These are phyloP conservation scores for Tenualosa ilisha DNA, from an alignment of 2,797 vertebrate species.

Conservation along the genomic window DNA sequence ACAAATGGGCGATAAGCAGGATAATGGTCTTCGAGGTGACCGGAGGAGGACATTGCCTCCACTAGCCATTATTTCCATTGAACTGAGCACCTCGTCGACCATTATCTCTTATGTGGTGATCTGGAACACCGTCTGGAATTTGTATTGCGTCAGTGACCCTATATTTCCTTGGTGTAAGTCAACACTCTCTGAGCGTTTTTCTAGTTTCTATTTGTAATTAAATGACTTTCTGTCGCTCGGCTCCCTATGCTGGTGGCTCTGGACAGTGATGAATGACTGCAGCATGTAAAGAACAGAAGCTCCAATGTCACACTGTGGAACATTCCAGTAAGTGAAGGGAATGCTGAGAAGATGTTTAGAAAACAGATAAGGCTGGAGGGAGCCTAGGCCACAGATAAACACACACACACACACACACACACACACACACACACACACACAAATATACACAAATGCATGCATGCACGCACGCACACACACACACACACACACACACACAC, in stretches of 20 bases:
- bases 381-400: not conserved
- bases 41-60: too few relatives aligned
- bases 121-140: too few relatives aligned
- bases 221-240: not conserved
- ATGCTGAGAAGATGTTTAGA: not conserved
- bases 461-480: not conserved
- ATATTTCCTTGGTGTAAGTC: too few relatives aligned
- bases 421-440: not conserved
- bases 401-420: slow-evolving; percentile 1
- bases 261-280: not conserved
- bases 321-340: not conserved
- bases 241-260: not conserved
- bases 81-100: too few relatives aligned
- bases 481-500: not conserved
- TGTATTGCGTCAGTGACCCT: too few relatives aligned
- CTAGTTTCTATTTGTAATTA: too few relatives aligned
- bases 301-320: not conserved
- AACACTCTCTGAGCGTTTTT: too few relatives aligned
- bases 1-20: too few relatives aligned
- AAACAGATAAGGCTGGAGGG: not conserved
- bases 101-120: too few relatives aligned
- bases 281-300: not conserved
- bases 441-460: not conserved
- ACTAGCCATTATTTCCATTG: too few relatives aligned
- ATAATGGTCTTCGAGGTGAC: too few relatives aligned